Evolutionary conservation across 1,140 invertebrate species (phyloP), one percentile per base, ranked within the genome.

Genomic region (Thaumetopoea pityocampa): DNA sequence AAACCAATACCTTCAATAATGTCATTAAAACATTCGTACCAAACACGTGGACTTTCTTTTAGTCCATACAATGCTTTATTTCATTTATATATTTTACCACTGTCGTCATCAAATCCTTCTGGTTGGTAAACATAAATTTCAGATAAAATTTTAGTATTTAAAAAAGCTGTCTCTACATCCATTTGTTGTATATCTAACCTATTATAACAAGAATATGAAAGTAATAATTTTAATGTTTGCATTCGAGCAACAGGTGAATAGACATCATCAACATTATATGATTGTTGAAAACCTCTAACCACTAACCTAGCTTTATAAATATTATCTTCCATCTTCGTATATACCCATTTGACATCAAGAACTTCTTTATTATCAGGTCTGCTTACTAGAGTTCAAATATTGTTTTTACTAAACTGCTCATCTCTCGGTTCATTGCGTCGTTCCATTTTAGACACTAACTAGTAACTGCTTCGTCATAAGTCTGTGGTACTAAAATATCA

Each of bases 91-190:
- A 61, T 53, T 47, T 50, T 61, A 35, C 48, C 45, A 22, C 35
- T 28, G 6, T 8, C 30, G 47, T 30, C 30, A 44, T 48, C 37
- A 54, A 40, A 48, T 27, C 37, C 27, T 35, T 37, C 11, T 11
- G 36, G 45, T 54, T 49, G 44, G 40, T 41, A 32, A 14, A 43
- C n/a, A 43, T 57, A 77, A 2, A 80, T 47, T 43, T 69, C 61
- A 35, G 77, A 67, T 4, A 67, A 52, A 37, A 82, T 36, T 16
- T 64, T 7, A 19, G 63, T 58, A 54, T 82, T 70, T 16, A 82
- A 34, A 42, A 41, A 55, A 1, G 50, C 62, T 51, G 54, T 70
- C 37, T 65, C 52, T 6, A 85, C 64, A 65, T 86, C 80, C 49
- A 82, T 64, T 40, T 82, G 68, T 6, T 43, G 29, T 17, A 79